Evolutionary conservation across 2,888 invertebrate genomes (phyloP), one percentile per base, ranked within the genome.

Genomic region (Drosophila austrosaltans): DNA sequence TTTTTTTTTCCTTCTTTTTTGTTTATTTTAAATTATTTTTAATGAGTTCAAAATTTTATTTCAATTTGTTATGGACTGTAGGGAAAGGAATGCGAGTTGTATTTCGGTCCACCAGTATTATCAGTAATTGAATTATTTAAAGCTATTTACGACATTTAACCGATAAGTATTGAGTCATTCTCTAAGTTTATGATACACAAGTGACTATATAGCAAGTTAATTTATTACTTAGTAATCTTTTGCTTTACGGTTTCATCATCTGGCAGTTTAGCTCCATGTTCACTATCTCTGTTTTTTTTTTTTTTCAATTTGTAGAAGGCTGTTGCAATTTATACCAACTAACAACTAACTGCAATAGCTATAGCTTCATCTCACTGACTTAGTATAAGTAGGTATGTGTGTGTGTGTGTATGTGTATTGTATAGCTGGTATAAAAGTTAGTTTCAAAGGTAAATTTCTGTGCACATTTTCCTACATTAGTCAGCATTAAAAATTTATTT

Each of bases 401-500:
- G 2, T 10, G 2, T 36, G 8, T 36, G 8, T 36, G 36, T 36
- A 36, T 8, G 7, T 16, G 32, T 63, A 22, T 25, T 63, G 39
- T 56, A 44, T 20, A 16, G 30, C 25, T 28, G 10, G 20, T 53
- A 32, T 44, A 8, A 53, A 54, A 36, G 57, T 53, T 44, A 67
- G 67, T 59, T 63, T 62, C 36, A 53, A 77, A 87, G 87, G 85
- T 85, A 82, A 75, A 81, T 82, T 74, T 76, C 72, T 69, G 72
- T 58, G 74, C 76, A 79, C 78, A 82, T 76, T 85, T 82, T 69
- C 73, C 73, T 82, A 77, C 87, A 85, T 85, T 84, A 85, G 85
- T 84, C 82, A 82, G 78, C 86, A 87, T 85, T 85, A 85, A 82
- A 81, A 81, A 85, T 85, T 73, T 87, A 85, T 87, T 82, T 82